Evolutionary conservation across 2,888 invertebrate species (phyloP), one percentile per base, ranked within the genome.

Genomic region (Oxytorus armatus): DNA sequence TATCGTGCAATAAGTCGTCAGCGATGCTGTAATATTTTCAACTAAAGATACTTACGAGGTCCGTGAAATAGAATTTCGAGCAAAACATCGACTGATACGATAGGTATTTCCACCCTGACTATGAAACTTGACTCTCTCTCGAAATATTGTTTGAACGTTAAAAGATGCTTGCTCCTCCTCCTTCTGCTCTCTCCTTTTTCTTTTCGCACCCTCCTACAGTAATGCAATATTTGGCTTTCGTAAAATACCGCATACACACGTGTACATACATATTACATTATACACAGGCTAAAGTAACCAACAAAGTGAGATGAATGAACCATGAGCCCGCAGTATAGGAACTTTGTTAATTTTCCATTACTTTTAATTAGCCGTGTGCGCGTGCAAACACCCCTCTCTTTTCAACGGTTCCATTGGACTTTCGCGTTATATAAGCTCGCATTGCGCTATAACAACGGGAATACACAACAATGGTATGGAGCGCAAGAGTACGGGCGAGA

Each of bases 341-440:
- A 75, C 29, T 75, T 70, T 75, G 63, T 79, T 73, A 75, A 70
- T 72, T 76, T 79, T 76, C 70, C 76, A 79, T 72, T 79, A 79
- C 70, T 76, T 72, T 66, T 70, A 76, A 79, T 76, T 65, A 79
- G 66, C 57, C n/a, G 18, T n/a, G 47, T n/a, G 69, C 55, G 39
- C 18, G 63, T 42, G 42, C 4, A 65, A 11, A 8, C 29, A n/a
- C 8, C 36, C 36, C 36, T 16, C 1, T 23, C 33, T 8, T 36
- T 57, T 11, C 59, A 18, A n/a, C 29, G 16, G 53, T 21, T 65
- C 33, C 18, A 11, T 39, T 14, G 70, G 61, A 76, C 59, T 76
- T 76, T 76, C 25, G 61, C 59, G n/a, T n/a, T n/a, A n/a, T 61
- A 53, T 47, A 59, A 33, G 49, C 39, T 39, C 59, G 74, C 63